These are phyloP conservation scores for Cerceris ruficornis DNA, from an alignment of 2,888 invertebrate genomes.

Conservation along the genomic window DNA sequence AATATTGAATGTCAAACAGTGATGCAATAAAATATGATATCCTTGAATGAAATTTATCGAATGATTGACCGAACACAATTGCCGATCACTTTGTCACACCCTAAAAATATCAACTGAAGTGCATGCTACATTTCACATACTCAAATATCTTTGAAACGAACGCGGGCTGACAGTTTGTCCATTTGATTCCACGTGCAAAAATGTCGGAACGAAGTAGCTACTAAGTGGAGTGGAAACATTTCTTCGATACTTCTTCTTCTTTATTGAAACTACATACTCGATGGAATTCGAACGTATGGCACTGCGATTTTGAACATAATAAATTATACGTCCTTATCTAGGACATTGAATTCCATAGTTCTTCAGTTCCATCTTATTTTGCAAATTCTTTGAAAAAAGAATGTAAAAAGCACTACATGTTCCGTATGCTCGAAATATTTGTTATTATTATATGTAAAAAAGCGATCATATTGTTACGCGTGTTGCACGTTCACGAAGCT, in stretches of 20 bases:
- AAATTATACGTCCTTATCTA: too few species aligned
- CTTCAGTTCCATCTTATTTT: too few species aligned
- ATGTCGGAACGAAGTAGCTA: background rate
- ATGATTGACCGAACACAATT: background rate
- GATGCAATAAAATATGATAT: background rate
- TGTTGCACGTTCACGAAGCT: too few species aligned
- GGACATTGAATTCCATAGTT: too few species aligned
- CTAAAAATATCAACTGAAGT: background rate
- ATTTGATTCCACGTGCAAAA: background rate
- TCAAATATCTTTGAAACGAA: constrained; percentile 3
- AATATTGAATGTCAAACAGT: background rate
- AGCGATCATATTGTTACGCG: too few species aligned
- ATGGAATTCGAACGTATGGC: background rate
- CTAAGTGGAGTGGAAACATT: constrained; percentile 4
- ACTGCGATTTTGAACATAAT: background rate
- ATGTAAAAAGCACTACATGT: too few species aligned
- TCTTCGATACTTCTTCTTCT: background rate
- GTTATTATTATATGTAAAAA: too few species aligned
- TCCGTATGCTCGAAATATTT: too few species aligned
- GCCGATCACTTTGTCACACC: background rate
- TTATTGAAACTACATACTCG: background rate
- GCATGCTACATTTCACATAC: background rate
- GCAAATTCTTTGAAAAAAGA: too few species aligned
- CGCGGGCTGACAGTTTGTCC: background rate
- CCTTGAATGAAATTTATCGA: background rate